Base-by-base conservation (phyloP, 1,140 invertebrate species). In the Nasonia giraulti region DNA sequence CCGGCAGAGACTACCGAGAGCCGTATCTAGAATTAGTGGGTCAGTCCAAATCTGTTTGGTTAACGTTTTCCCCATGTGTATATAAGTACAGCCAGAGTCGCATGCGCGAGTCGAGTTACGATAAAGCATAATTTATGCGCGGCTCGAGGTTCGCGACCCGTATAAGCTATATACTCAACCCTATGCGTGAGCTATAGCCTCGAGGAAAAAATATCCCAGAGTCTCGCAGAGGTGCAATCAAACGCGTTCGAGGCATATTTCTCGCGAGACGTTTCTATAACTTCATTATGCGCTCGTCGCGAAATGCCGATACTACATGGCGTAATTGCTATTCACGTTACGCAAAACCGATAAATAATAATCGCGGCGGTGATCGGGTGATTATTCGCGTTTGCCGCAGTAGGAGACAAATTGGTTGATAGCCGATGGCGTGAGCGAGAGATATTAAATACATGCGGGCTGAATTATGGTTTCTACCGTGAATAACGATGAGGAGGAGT, bases 81-180 rank as follows among this genome's bases (percentile, higher is more conserved):
- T 37, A 37, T 10, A 37, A 6, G 3, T 37, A 44, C 40, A 44
- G 40, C 40, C 40, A 0, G 23, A 27, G 11, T 71, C 20, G 68
- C 23, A 71, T 11, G 68, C 23, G 68, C 68, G 68, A 11, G 8
- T 71, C 20, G 68, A n/a, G 27, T 71, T 23, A 71, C 27, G 68
- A 71, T 71, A 71, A 27, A 71, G n/a, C 23, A 71, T 71, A 71
- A 71, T 71, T 71, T 71, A 71, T 71, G 23, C 68, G 23, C 3
- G 27, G 27, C 27, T 27, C 27, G 27, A 71, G 27, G 8, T 44
- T 44, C 8, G 40, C 40, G 40, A 44, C 40, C 40, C 6, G 1
- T 27, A 10, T 44, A 44, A 44, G 40, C 40, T 44, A 37, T 44
- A 44, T 44, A 40, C 37, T 44, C 8, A 44, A 44, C 40, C 8